A percentile compares a stretch with the other conserved stretches of the same genome.
These are phyloP conservation scores for Ctenosaura bakeri DNA, from an alignment of 2,797 vertebrate genomes.

Conservation along the genomic window DNA sequence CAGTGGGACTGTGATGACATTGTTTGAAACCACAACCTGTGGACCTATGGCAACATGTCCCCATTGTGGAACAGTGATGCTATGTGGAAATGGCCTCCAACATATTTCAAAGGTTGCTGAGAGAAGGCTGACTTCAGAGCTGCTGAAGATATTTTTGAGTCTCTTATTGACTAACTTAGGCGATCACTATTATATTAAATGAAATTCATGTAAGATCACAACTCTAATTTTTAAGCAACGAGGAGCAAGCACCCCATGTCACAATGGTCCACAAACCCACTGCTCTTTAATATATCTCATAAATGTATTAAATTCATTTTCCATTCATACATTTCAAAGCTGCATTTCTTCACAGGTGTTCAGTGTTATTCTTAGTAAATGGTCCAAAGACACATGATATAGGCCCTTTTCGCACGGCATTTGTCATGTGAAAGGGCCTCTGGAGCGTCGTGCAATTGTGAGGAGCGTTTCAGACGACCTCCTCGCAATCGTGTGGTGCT, in stretches of 20 bases:
- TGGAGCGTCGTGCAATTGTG: too few relatives aligned
- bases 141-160: not conserved
- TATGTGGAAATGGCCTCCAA: too few relatives aligned
- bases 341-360: not conserved
- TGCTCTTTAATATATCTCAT: too few relatives aligned
- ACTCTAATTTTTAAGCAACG: not conserved
- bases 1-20: too few relatives aligned
- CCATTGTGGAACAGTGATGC: too few relatives aligned
- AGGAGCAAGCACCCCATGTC: not conserved
- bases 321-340: not conserved
- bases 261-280: not conserved
- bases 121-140: not conserved
- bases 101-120: not conserved
- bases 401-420: too few relatives aligned
- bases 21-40: too few relatives aligned
- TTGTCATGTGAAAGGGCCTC: too few relatives aligned
- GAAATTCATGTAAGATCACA: not conserved
- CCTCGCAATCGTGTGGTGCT: too few relatives aligned
- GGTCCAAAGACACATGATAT: not conserved
- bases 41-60: too few relatives aligned
- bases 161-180: not conserved
- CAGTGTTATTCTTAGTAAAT: not conserved
- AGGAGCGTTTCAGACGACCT: too few relatives aligned
- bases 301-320: too few relatives aligned
- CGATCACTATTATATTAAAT: not conserved